Base-by-base conservation (phyloP, 92 coral and sea anemone species). In the Nematostella vectensis region DNA sequence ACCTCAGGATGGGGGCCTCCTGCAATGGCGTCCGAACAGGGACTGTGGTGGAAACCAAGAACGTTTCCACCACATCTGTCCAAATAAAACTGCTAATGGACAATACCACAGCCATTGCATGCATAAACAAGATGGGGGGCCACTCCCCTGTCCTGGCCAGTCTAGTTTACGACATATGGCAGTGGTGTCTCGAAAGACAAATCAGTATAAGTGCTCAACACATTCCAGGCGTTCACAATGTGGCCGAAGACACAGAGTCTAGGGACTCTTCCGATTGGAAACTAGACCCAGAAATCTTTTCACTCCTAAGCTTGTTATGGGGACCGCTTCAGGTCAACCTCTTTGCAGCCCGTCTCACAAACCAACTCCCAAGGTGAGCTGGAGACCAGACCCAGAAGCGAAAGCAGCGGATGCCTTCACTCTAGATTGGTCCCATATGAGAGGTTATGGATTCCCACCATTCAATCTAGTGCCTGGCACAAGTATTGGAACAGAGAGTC, bases 401-500 rank as follows among this genome's bases (percentile, higher is more conserved):
- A n/a, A n/a, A n/a, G 64, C 54, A 44, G 50, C 31, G 27, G 80
- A 73, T 65, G 67, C 80, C 21, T 57, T 64, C 57, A 58, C 73
- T 19, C 66, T 53, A 63, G 63, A 47, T 31, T 70, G 77, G 77
- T 37, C 47, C 50, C 42, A 63, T 18, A 25, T 56, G 31, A 33
- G 10, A 15, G 72, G 57, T 9, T 63, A 48, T 19, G 74, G 67
- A 17, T 75, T 75, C 48, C 82, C 82, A 24, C 82, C 76, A 44
- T 75, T 75, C 36, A 54, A 57, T 49, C 48, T 75, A 22, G 60
- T 75, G 76, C 59, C 65, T 68, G 19, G 42, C 50, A 31, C 75
- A 68, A 60, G 60, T 60, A 45, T 50, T 52, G 59, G 63, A 33
- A 2, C 71, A 75, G 69, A 16, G 55, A 44, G 70, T 75, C 63